These are phyloP conservation scores for Hyperopisus bebe DNA, from an alignment of 2,113 vertebrate species.

Conservation along the genomic window DNA sequence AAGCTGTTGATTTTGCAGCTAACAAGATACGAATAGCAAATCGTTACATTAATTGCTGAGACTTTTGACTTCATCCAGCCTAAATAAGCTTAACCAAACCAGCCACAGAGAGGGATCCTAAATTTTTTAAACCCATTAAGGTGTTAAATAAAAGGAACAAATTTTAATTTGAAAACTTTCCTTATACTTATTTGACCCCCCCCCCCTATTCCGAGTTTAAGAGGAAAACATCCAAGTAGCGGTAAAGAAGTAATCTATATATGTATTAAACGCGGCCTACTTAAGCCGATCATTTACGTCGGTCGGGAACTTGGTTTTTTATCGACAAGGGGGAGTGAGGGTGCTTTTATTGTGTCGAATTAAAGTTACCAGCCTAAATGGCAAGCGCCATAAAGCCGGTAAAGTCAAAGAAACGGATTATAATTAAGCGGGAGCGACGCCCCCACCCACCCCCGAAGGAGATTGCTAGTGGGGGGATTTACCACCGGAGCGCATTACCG, in stretches of 20 bases:
- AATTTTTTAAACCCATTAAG: neutral
- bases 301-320: neutral
- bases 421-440: constrained; percentile 16
- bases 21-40: neutral
- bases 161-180: neutral
- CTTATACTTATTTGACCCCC: neutral
- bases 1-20: neutral
- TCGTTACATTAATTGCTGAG: neutral
- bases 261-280: neutral
- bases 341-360: constrained; percentile 3
- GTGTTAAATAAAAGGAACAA: neutral
- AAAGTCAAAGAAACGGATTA: constrained; percentile 14
- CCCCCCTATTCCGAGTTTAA: neutral
- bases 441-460: constrained; percentile 17
- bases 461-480: constrained; percentile 35
- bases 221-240: neutral
- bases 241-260: neutral
- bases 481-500: constrained; percentile 13
- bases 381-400: constrained; percentile 24
- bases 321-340: neutral
- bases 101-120: neutral
- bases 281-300: neutral
- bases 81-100: neutral
- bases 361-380: constrained; percentile 17
- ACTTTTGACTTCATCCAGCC: neutral